phyloP scores from a whole-genome alignment of 1,140 invertebrate genomes.

The Lerema accius region DNA sequence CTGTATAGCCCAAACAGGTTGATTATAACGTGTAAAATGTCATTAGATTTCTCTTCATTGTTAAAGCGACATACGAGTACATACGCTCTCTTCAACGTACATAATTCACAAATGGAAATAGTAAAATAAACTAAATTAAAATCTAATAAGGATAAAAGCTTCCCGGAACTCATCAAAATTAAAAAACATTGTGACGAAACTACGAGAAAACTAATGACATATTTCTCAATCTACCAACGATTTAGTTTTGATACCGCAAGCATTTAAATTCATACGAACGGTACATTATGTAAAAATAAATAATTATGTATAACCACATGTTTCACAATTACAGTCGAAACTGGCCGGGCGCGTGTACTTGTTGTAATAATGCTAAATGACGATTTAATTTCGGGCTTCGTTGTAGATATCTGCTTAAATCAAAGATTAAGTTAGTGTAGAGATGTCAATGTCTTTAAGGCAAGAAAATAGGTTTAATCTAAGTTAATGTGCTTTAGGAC shows the following conservation, averaged over 20 bases:
- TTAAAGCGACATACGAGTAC: too few species aligned
- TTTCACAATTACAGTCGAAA: constrained; percentile 31
- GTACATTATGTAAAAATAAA: constrained; percentile 25
- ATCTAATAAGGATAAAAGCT: neutral
- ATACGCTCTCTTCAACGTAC: too few species aligned
- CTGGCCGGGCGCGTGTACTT: constrained; percentile 18
- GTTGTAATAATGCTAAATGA: constrained; percentile 54
- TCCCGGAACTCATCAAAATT: neutral
- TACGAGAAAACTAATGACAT: neutral
- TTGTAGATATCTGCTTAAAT: constrained; percentile 36
- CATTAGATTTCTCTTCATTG: too few species aligned
- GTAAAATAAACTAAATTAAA: too few species aligned
- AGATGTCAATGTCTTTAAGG: too few species aligned
- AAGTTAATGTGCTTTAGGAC: too few species aligned
- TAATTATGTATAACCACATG: constrained; percentile 30
- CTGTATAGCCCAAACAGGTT: too few species aligned
- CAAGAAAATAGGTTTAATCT: too few species aligned
- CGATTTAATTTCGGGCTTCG: constrained; percentile 53
- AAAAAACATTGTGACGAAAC: neutral
- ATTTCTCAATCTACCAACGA: neutral
- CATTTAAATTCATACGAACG: constrained; percentile 23
- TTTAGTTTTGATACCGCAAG: neutral
- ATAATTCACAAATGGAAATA: too few species aligned
- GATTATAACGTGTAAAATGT: too few species aligned
- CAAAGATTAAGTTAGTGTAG: constrained; percentile 36